Evolutionary conservation across 2,113 vertebrate genomes (phyloP).

Genomic region (Hippoglossus stenolepis): DNA sequence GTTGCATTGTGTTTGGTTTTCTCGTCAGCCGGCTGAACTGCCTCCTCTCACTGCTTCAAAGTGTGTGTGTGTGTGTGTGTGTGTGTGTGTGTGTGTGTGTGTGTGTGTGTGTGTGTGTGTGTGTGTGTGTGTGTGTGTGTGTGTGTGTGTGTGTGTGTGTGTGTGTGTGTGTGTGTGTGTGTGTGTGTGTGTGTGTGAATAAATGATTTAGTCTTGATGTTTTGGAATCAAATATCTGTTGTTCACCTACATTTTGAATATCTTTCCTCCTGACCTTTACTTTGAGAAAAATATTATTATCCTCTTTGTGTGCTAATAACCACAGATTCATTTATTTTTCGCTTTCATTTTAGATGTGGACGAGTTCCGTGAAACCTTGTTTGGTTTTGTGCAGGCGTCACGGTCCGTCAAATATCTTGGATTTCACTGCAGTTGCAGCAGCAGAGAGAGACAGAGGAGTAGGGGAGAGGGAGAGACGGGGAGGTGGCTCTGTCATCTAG

Average conservation of each 20-base stretch:
- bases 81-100: background rate
- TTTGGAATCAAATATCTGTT: constrained; percentile 32
- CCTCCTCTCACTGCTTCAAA: too few species aligned
- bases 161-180: background rate
- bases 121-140: too few species aligned
- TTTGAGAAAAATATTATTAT: too few species aligned
- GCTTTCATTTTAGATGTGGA: too few species aligned
- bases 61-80: background rate
- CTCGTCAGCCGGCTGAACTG: too few species aligned
- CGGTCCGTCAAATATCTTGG: constrained; percentile 50
- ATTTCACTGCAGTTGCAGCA: constrained; percentile 64
- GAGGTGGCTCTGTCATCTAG: constrained; percentile 57
- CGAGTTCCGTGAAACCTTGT: too few species aligned
- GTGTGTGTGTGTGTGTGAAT: constrained; percentile 17
- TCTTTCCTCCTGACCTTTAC: background rate
- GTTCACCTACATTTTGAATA: constrained; percentile 28
- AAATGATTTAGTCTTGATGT: constrained; percentile 21
- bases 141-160: background rate
- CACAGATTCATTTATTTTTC: too few species aligned
- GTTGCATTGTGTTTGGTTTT: too few species aligned
- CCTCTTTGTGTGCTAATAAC: too few species aligned
- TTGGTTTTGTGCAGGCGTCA: constrained; percentile 31
- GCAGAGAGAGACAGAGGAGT: background rate
- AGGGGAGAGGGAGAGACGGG: background rate
- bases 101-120: too few species aligned